Conservation (phyloP, 1,140 invertebrate genomes). For the Hestina assimilis region DNA sequence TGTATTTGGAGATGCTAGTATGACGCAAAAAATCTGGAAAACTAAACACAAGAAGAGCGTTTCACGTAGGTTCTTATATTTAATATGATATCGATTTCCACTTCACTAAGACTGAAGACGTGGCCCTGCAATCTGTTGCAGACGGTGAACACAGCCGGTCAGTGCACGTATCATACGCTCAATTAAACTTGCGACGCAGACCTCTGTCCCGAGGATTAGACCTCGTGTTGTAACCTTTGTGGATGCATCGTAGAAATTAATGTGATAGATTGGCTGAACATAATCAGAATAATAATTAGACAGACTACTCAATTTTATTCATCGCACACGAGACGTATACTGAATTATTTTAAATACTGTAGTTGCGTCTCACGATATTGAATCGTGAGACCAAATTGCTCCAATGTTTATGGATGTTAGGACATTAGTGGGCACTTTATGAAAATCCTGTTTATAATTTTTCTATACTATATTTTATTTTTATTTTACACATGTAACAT, state of each 20-base stretch:
- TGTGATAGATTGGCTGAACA: slow-evolving; percentile 3
- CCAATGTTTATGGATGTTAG: too few relatives aligned
- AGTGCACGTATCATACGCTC: slow-evolving; percentile 57
- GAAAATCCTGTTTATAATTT: too few relatives aligned
- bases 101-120: slow-evolving; percentile 13
- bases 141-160: slow-evolving; percentile 47
- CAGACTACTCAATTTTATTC: background rate
- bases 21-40: too few relatives aligned
- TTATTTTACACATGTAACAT: too few relatives aligned
- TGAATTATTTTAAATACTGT: too few relatives aligned
- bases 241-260: slow-evolving; percentile 3
- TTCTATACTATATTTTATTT: too few relatives aligned
- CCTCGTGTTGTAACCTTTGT: slow-evolving; percentile 19
- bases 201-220: slow-evolving; percentile 21
- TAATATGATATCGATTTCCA: slow-evolving; percentile 10
- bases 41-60: too few relatives aligned
- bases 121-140: slow-evolving; percentile 36
- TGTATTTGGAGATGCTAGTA: too few relatives aligned
- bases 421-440: too few relatives aligned
- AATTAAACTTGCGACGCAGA: slow-evolving; percentile 49
- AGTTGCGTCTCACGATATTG: too few relatives aligned
- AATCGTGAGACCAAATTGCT: too few relatives aligned
- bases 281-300: background rate
- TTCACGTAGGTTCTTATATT: background rate
- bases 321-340: too few relatives aligned